These are phyloP conservation scores for Zaprionus capensis DNA, from an alignment of 1,140 invertebrate genomes.

Conservation along the genomic window DNA sequence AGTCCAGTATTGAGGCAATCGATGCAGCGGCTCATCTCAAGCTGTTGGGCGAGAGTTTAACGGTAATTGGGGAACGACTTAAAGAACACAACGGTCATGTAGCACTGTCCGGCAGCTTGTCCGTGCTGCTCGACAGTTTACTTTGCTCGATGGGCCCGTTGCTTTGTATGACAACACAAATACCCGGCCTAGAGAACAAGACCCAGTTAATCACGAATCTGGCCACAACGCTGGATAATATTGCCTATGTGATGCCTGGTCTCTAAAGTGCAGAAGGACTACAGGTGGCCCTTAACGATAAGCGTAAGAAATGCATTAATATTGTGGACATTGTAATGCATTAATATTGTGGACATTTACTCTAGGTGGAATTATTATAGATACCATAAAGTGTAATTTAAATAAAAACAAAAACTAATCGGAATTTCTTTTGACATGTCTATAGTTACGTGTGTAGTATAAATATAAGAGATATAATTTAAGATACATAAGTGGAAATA, in stretches of 20 bases:
- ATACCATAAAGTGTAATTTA: slow-evolving; percentile 2
- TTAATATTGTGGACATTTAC: slow-evolving; percentile 8
- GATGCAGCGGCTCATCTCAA: slow-evolving; percentile 97
- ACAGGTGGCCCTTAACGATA: background rate
- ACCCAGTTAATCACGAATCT: slow-evolving; percentile 88
- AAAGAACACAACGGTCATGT: slow-evolving; percentile 98
- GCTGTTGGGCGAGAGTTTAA: slow-evolving; percentile 95
- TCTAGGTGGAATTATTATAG: slow-evolving; percentile 11
- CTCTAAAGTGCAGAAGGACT: slow-evolving; percentile 86
- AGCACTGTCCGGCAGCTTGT: slow-evolving; percentile 96
- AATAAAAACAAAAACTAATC: background rate
- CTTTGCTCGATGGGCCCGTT: slow-evolving; percentile 96
- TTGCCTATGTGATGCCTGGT: slow-evolving; percentile 98
- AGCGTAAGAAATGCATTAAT: background rate
- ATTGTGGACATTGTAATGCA: slow-evolving; percentile 1
- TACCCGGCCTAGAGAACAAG: slow-evolving; percentile 88
- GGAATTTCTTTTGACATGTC: background rate
- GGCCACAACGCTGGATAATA: slow-evolving; percentile 94
- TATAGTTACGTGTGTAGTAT: background rate
- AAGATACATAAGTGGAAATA: too few species aligned
- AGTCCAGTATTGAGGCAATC: slow-evolving; percentile 91
- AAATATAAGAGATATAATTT: background rate
- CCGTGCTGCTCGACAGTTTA: slow-evolving; percentile 96
- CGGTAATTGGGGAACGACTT: slow-evolving; percentile 95
- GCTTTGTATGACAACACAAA: slow-evolving; percentile 93